Evolutionary conservation across 2,888 invertebrate genomes (phyloP).

Genomic region (Hymenopus coronatus): DNA sequence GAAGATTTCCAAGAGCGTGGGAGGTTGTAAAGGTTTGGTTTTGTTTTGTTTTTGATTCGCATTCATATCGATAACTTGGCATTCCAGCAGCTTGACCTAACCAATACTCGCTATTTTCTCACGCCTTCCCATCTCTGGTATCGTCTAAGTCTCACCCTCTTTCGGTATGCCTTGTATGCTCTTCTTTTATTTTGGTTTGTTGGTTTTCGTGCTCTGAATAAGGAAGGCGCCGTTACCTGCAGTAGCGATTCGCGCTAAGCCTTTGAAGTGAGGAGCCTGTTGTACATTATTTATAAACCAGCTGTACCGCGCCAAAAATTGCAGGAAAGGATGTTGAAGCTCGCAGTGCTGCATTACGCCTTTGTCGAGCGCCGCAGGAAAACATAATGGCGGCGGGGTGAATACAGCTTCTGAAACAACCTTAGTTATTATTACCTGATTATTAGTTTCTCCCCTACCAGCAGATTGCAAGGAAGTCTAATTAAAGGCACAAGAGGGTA

Average conservation of each 20-base stretch:
- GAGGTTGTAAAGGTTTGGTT: neutral
- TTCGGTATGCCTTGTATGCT: neutral
- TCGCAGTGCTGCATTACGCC: neutral
- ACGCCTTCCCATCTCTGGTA: neutral
- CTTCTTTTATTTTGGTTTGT: neutral
- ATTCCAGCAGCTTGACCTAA: neutral
- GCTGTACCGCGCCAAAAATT: neutral
- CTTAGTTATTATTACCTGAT: neutral
- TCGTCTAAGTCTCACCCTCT: neutral
- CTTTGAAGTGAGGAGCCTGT: neutral
- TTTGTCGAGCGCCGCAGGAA: neutral
- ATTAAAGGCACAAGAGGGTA: too few relatives aligned
- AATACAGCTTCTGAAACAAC: neutral
- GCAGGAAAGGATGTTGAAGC: neutral
- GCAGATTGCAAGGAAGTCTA: too few relatives aligned
- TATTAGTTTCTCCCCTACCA: neutral
- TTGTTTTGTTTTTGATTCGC: neutral
- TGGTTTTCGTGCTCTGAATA: neutral
- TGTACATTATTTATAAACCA: neutral
- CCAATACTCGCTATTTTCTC: neutral
- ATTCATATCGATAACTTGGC: neutral
- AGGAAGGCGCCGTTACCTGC: neutral
- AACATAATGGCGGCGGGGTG: neutral
- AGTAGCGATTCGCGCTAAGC: neutral
- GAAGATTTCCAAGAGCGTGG: neutral